Evolutionary conservation across 2,113 vertebrate genomes (phyloP), one percentile per base, ranked within the genome.

Genomic region (Romanogobio albipinnatus): DNA sequence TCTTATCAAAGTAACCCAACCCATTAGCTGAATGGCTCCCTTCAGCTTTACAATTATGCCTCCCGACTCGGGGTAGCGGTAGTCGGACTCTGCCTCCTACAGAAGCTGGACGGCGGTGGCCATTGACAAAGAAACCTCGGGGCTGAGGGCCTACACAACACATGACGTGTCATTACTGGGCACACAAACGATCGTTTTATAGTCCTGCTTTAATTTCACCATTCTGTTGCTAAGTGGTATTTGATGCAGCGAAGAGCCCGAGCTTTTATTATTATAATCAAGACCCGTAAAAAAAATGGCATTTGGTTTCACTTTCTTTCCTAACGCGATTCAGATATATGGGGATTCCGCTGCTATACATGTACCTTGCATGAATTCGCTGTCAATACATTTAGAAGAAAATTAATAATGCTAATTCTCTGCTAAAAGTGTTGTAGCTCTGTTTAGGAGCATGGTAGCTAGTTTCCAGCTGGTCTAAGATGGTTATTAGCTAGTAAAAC

Each of bases 131-230:
- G 81, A 82, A 82, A 82, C 8, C 29, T 53, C 81, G 47, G 13
- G 81, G 81, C 81, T 82, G 19, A 24, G 49, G 81, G 81, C 81
- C 81, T 71, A 36, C 2, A 39, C 64, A 3, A 11, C 64, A 56
- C 9, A 43, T 82, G 64, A 82, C 81, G 81, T 82, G 81, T 82
- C 81, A 82, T 24, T 56, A 58, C 66, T 66, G 6, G 4, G 62
- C 79, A 36, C 15, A 51, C 5, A 22, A 17, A 49, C 15, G 43
- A 1, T 22, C 14, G 9, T 26, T 49, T 80, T 47, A 64, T 1
- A 4, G 78, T 8, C 22, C 1, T 14, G 56, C 3, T 78, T 15
- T n/a, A 13, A 36, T 81, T 51, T 29, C 10, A 2, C 19, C 0
- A 51, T 6, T 64, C 45, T 9, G 39, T 29, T 24, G 24, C 43